Percentiles rank a stretch among this genome's conserved stretches.
phyloP scores from a whole-genome alignment of 2,797 vertebrate species.

The Chlorospingus semifuscus region DNA sequence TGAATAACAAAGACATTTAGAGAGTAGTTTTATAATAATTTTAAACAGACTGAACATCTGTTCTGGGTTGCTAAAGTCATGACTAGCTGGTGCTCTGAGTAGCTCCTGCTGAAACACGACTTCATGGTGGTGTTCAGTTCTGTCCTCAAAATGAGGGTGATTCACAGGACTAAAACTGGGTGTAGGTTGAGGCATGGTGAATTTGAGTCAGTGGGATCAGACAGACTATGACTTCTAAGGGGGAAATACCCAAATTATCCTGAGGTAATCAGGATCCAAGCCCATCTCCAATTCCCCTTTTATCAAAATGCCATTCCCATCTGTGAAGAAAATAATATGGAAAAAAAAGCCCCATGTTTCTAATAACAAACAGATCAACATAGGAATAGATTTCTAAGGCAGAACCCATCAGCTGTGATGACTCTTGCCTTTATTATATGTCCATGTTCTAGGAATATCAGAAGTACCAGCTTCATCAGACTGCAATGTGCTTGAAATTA shows the following conservation, averaged over 20 bases:
- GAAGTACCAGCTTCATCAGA: not conserved
- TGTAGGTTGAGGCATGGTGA: not conserved
- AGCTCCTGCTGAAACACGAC: not conserved
- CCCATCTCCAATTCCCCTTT: not conserved
- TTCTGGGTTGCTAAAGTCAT: not conserved
- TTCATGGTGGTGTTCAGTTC: not conserved
- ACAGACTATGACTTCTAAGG: not conserved
- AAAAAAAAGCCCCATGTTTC: not conserved
- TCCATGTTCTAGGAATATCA: not conserved
- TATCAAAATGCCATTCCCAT: not conserved
- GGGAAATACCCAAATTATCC: not conserved
- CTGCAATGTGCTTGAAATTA: not conserved
- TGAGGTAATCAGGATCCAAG: not conserved
- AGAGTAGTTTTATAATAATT: rapidly evolving
- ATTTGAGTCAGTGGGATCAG: not conserved
- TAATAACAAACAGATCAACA: not conserved
- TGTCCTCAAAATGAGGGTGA: not conserved
- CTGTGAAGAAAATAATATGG: not conserved
- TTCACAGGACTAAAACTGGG: not conserved
- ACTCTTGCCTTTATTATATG: not conserved
- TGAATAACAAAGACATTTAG: not conserved
- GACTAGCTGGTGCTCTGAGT: not conserved
- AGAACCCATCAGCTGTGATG: not conserved
- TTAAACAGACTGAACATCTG: not conserved
- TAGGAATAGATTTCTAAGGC: not conserved